phyloP scores from a whole-genome alignment of 35 echinoderm and acorn worm genomes.

The Acanthaster planci region DNA sequence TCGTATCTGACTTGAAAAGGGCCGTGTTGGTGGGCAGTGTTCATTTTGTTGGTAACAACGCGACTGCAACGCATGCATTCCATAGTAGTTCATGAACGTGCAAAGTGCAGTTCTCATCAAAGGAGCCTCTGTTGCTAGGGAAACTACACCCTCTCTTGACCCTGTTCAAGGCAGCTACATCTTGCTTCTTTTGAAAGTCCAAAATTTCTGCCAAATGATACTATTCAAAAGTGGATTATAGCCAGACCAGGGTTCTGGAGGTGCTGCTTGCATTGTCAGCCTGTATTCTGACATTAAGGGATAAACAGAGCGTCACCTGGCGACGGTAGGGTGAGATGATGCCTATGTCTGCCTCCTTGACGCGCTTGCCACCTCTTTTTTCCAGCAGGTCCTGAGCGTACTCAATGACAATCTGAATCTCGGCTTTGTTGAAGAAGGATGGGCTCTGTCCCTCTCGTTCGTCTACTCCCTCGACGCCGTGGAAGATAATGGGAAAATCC shows the following conservation, averaged over 20 bases:
- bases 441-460: constrained; percentile 60
- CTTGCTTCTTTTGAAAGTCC: no score
- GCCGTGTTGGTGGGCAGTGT: no score
- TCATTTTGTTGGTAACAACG: no score
- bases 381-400: constrained; percentile 57
- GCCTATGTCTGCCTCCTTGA: constrained; percentile 58
- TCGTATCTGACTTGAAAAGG: not conserved
- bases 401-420: constrained; percentile 59
- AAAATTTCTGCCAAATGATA: no score
- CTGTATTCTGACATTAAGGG: not conserved
- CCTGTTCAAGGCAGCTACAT: not conserved
- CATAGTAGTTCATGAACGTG: no score
- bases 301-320: constrained; percentile 35
- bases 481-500: constrained; percentile 77
- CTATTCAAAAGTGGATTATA: not conserved
- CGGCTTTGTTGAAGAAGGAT: constrained; percentile 71
- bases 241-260: not conserved
- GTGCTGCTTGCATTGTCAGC: not conserved
- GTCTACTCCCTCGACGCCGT: constrained; percentile 69
- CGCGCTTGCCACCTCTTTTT: constrained; percentile 51
- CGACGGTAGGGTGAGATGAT: constrained; percentile 75
- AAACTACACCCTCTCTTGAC: no score
- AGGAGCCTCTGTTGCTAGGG: no score
- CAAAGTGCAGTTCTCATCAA: no score
- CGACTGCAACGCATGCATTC: no score